Evolutionary conservation across 2,888 invertebrate genomes (phyloP), one percentile per base, ranked within the genome.

Genomic region (Acanthosepion esculentum): DNA sequence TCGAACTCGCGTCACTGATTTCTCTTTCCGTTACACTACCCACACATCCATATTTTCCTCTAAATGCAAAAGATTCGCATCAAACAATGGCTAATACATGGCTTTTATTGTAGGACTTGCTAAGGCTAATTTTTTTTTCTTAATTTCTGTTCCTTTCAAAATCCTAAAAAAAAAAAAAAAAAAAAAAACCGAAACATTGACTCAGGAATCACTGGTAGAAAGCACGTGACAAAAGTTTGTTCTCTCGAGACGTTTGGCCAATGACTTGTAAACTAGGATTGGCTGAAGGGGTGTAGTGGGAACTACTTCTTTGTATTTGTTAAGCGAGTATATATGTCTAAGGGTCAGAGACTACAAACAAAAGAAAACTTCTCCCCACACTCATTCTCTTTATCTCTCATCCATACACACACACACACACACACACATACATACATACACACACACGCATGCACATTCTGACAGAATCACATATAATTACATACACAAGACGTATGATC

Each of bases 321-420:
- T 78, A 6, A 78, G 8, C 29, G 33, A n/a, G 78, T 78, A 78
- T 78, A 78, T 15, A n/a, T 78, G 78, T 33, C n/a, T 78, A n/a
- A 78, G n/a, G 78, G 78, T 78, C n/a, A n/a, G n/a, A 78, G n/a
- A 78, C n/a, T n/a, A 78, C 78, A 78, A 78, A 78, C 33, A 78
- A 78, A n/a, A n/a, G 10, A n/a, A 18, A 15, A 78, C 20, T 23
- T 59, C n/a, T 78, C 12, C n/a, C n/a, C 78, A 78, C 15, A 0
- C 59, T 12, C 78, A 15, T 15, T 10, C n/a, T n/a, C 7, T n/a
- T 78, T 59, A 5, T 20, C 59, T 23, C 23, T 7, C 33, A 78
- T 10, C n/a, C n/a, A 78, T 12, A 8, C n/a, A n/a, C 15, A 33
- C n/a, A 78, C 12, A n/a, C n/a, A 15, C n/a, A n/a, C n/a, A 12